Percentiles rank a stretch among this genome's conserved stretches.
phyloP scores from a whole-genome alignment of 92 coral and sea anemone species.

The Palythoa heliodiscus region DNA sequence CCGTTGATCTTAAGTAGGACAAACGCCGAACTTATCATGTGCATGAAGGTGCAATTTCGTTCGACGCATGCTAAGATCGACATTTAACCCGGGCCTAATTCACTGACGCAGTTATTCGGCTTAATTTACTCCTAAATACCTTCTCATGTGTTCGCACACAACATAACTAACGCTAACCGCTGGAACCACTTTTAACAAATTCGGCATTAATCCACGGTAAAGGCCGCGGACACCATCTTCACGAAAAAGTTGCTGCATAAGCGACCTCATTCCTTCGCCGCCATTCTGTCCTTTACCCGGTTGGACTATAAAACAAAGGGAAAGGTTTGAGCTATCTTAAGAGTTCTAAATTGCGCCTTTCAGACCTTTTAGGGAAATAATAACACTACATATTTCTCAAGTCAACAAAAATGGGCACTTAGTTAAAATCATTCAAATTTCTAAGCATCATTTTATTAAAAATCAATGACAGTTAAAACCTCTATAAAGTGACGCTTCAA shows the following conservation, averaged over 20 bases:
- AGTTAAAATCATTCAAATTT: too few relatives aligned
- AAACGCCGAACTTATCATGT: too few relatives aligned
- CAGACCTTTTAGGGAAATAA: too few relatives aligned
- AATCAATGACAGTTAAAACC: neutral
- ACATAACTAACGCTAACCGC: constrained; percentile 60
- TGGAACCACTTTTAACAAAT: constrained; percentile 61
- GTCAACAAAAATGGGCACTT: too few relatives aligned
- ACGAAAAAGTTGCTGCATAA: constrained; percentile 23
- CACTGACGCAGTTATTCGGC: too few relatives aligned
- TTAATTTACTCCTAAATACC: constrained; percentile 26
- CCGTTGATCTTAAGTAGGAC: too few relatives aligned
- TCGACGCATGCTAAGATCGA: too few relatives aligned
- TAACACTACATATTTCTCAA: too few relatives aligned
- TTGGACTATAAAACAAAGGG: neutral
- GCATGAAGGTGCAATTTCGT: too few relatives aligned
- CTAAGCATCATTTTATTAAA: too few relatives aligned
- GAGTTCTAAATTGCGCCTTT: neutral
- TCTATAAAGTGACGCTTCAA: too few relatives aligned
- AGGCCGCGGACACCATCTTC: constrained; percentile 61
- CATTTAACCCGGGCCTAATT: too few relatives aligned
- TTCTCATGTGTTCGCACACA: constrained; percentile 39
- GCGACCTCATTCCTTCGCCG: constrained; percentile 44
- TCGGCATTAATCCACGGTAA: constrained; percentile 59
- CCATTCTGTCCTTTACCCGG: constrained; percentile 11
- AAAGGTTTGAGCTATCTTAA: neutral